A percentile compares a stretch with the other conserved stretches of the same genome.
Conservation (phyloP, 1,140 invertebrate species). For the Tetramorium alpestre region DNA sequence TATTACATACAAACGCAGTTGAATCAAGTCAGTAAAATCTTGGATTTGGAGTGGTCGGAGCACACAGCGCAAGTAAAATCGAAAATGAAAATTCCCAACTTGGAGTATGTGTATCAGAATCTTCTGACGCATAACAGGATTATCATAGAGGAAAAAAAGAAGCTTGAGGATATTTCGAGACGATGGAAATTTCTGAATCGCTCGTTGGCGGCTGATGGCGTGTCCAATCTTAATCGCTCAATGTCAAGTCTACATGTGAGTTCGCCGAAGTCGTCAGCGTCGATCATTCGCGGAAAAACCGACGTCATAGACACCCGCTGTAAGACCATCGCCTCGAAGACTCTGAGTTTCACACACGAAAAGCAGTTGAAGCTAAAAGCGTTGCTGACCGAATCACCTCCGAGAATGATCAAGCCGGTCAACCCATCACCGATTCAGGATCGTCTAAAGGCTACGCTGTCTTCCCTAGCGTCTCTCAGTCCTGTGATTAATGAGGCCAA, state of each 20-base stretch:
- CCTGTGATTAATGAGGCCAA: constrained; percentile 38
- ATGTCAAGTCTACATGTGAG: constrained; percentile 77
- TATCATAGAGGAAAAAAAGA: constrained; percentile 76
- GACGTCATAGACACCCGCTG: constrained; percentile 79
- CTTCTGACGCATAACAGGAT: constrained; percentile 80
- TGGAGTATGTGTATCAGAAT: constrained; percentile 83
- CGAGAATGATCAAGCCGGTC: constrained; percentile 76
- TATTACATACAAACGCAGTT: constrained; percentile 84
- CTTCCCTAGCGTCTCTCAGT: constrained; percentile 73
- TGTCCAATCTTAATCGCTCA: constrained; percentile 76
- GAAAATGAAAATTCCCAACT: constrained; percentile 81
- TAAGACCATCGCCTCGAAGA: constrained; percentile 78
- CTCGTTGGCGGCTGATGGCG: constrained; percentile 19
- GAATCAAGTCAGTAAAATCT: constrained; percentile 80
- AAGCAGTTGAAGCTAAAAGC: constrained; percentile 79
- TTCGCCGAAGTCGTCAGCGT: constrained; percentile 37
- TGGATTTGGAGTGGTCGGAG: constrained; percentile 83
- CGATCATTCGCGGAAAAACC: constrained; percentile 63
- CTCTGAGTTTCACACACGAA: constrained; percentile 74
- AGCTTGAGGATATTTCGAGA: constrained; percentile 72
- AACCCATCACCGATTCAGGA: constrained; percentile 79
- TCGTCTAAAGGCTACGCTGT: constrained; percentile 80
- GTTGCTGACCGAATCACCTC: constrained; percentile 74
- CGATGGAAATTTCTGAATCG: constrained; percentile 74
- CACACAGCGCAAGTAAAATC: constrained; percentile 71